Conservation (phyloP, 2,797 vertebrate species). For the Taeniopygia guttata region DNA sequence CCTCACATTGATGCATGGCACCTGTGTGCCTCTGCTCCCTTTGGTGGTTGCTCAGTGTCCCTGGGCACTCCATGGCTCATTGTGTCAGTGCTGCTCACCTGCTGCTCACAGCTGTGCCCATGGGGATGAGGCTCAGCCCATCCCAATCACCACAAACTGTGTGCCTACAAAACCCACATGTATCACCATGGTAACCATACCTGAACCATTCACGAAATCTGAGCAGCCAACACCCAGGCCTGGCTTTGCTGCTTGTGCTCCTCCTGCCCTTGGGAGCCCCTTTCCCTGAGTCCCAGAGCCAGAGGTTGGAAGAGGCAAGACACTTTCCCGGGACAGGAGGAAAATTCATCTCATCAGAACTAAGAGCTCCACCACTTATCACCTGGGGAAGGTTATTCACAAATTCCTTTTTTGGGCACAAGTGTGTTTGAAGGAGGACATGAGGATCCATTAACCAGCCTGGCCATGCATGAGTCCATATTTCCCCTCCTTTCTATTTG, state of each 20-base stretch:
- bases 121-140: neutral
- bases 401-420: neutral
- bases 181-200: neutral
- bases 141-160: neutral
- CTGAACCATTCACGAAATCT: neutral
- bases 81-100: neutral
- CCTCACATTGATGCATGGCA: accelerated
- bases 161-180: accelerated
- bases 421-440: neutral
- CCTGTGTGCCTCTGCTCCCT: neutral
- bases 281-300: neutral
- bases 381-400: neutral
- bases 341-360: neutral
- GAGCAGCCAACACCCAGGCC: neutral
- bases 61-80: neutral
- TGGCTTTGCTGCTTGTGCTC: neutral
- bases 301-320: neutral
- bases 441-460: neutral
- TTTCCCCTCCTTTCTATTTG: neutral
- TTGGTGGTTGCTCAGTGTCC: neutral
- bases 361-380: neutral
- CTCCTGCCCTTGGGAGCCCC: neutral
- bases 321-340: accelerated
- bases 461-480: neutral
- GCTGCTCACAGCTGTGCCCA: neutral